phyloP scores from a whole-genome alignment of 2,113 vertebrate genomes.

The Austrofundulus limnaeus region DNA sequence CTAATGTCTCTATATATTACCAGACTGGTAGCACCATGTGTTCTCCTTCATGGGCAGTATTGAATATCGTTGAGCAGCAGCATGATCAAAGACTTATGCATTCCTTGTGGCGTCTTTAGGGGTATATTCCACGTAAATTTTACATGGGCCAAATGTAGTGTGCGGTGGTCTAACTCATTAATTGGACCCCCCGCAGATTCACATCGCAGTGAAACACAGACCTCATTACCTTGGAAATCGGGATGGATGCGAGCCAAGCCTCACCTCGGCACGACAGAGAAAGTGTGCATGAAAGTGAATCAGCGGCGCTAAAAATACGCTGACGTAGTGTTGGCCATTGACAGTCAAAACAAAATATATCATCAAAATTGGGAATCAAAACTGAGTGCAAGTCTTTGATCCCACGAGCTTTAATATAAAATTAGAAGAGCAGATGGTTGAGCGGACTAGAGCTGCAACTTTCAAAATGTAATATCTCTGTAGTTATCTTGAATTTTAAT shows the following conservation, averaged over 20 bases:
- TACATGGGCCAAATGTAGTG: constrained; percentile 41
- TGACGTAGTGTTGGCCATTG: constrained; percentile 42
- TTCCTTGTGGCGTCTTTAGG: constrained; percentile 48
- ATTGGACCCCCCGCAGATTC: constrained; percentile 36
- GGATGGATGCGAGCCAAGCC: constrained; percentile 50
- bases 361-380: constrained; percentile 41
- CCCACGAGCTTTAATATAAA: constrained; percentile 35
- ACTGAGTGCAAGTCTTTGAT: constrained; percentile 31
- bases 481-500: constrained; percentile 3
- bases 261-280: constrained; percentile 24
- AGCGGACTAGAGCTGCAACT: constrained; percentile 23
- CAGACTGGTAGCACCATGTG: constrained; percentile 28
- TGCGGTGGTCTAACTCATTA: constrained; percentile 58
- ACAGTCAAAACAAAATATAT: constrained; percentile 4
- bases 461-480: constrained; percentile 17
- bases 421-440: constrained; percentile 51
- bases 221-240: constrained; percentile 59
- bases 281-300: constrained; percentile 28
- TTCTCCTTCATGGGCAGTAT: constrained; percentile 14
- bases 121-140: constrained; percentile 39
- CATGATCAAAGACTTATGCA: constrained; percentile 49
- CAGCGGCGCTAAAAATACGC: constrained; percentile 21
- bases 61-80: constrained; percentile 31
- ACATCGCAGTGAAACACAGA: constrained; percentile 57
- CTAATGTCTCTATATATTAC: constrained; percentile 55